phyloP scores from a whole-genome alignment of 1,140 invertebrate species.

The Bathynomus jamesi region DNA sequence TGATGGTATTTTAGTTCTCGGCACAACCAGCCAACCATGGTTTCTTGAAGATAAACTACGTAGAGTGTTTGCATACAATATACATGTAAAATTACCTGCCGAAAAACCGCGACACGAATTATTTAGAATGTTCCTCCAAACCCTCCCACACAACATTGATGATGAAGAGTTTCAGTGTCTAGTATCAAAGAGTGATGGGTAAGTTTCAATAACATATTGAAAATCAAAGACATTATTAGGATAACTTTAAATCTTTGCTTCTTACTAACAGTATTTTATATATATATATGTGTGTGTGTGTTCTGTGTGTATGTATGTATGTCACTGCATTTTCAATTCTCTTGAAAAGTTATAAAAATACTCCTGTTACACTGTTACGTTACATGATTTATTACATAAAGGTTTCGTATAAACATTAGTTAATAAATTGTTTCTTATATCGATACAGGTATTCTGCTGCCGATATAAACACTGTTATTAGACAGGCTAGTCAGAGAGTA shows the following conservation, averaged over 20 bases:
- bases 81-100: conserved; percentile 33
- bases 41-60: conserved; percentile 29
- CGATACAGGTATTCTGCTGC: conserved; percentile 34
- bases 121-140: conserved; percentile 33
- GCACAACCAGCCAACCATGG: conserved; percentile 36
- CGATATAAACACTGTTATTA: conserved; percentile 34
- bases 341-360: no score
- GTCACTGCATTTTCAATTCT: no score
- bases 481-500: conserved; percentile 17
- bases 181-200: conserved; percentile 36
- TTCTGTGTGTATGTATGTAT: no score
- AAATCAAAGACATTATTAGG: background rate
- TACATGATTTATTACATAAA: no score
- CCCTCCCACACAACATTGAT: conserved; percentile 22
- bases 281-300: no score
- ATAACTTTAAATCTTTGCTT: background rate
- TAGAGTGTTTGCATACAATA: conserved; percentile 33
- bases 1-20: conserved; percentile 27
- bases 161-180: conserved; percentile 34
- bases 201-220: conserved; percentile 4
- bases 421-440: no score
- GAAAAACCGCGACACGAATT: conserved; percentile 35
- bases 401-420: no score
- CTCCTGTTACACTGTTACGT: no score
- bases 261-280: no score